A percentile compares a stretch with the other conserved stretches of the same genome.
Evolutionary conservation across 2,113 vertebrate species (phyloP).

Genomic region (Meriones unguiculatus): DNA sequence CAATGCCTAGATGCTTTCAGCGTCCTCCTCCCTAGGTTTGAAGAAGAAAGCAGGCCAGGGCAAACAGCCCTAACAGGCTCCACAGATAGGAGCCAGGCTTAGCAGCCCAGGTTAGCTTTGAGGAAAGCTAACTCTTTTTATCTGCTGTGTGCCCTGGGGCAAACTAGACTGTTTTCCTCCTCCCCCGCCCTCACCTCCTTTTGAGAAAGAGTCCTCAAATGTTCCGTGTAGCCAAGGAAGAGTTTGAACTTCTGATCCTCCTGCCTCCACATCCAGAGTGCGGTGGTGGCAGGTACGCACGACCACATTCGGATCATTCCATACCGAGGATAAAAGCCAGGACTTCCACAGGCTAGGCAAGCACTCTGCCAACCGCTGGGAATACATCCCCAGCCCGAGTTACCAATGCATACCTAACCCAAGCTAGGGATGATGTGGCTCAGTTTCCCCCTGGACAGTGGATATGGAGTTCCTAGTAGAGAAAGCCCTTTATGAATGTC

Average conservation of each 20-base stretch:
- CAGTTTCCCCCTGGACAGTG: not conserved
- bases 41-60: not conserved
- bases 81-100: not conserved
- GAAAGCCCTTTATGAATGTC: not conserved
- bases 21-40: not conserved
- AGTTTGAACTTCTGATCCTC: not conserved
- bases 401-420: not conserved
- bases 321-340: not conserved
- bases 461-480: too few species aligned
- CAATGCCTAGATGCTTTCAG: not conserved
- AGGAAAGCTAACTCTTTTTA: too few species aligned
- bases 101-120: accelerated
- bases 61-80: too few species aligned
- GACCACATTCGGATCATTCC: too few species aligned
- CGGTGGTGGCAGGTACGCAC: too few species aligned
- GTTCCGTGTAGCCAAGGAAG: too few species aligned
- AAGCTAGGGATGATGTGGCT: not conserved
- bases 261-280: not conserved
- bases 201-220: not conserved
- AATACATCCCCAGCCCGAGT: not conserved
- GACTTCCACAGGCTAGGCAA: not conserved
- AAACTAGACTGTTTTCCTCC: not conserved
- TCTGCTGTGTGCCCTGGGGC: not conserved
- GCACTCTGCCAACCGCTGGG: not conserved
- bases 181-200: not conserved